Evolutionary conservation across 2,888 invertebrate species (phyloP).

Genomic region (Cephus sareptanus): DNA sequence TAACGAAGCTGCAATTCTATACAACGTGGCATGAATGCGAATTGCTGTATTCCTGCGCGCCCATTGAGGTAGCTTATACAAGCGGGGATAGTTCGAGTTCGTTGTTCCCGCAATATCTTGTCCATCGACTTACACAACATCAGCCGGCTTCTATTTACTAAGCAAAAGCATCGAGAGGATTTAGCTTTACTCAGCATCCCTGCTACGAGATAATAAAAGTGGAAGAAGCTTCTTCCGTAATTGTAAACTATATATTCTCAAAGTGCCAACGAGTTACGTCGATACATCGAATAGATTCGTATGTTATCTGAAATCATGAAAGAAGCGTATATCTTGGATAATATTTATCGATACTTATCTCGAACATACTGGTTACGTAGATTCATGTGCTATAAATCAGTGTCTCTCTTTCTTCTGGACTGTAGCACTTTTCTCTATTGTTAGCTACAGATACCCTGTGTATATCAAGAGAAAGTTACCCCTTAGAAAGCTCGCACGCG

Average conservation of each 20-base stretch:
- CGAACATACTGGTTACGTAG: not conserved
- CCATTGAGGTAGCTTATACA: conserved; percentile 11
- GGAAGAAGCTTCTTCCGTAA: not conserved
- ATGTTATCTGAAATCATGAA: not conserved
- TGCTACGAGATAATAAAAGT: too few relatives aligned
- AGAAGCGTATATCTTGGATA: not conserved
- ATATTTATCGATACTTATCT: not conserved
- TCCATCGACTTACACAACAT: not conserved
- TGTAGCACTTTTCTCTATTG: not conserved
- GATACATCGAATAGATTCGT: not conserved
- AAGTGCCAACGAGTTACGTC: not conserved
- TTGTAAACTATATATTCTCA: not conserved
- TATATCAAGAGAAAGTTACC: not conserved
- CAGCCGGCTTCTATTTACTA: not conserved
- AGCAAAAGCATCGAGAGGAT: not conserved
- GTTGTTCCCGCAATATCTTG: not conserved
- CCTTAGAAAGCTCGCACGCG: not conserved
- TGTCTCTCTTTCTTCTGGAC: not conserved
- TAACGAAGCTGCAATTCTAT: conserved; percentile 38
- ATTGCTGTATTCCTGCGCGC: conserved; percentile 13
- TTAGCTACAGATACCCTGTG: not conserved
- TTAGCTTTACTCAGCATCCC: not conserved
- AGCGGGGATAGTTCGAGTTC: not conserved
- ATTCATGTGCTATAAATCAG: not conserved
- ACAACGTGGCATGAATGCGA: conserved; percentile 19